phyloP scores from a whole-genome alignment of 1,140 invertebrate genomes.

The Trissolcus basalis region DNA sequence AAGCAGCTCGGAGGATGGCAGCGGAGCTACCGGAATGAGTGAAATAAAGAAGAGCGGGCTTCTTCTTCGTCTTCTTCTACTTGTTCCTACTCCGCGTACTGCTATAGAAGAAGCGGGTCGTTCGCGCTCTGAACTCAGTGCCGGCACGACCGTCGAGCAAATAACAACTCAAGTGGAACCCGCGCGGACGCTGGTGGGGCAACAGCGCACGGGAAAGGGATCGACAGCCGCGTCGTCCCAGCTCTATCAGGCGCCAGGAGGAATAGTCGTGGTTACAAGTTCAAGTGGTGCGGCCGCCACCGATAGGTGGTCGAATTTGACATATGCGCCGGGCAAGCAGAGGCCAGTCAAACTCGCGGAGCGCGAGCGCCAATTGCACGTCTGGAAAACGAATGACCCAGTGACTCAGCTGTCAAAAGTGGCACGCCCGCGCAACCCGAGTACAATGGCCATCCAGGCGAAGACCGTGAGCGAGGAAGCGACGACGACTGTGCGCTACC shows the following conservation, averaged over 20 bases:
- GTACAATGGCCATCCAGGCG: constrained; percentile 23
- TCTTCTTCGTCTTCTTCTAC: constrained; percentile 64
- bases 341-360: constrained; percentile 24
- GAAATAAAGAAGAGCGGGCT: constrained; percentile 66
- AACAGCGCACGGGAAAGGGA: constrained; percentile 51
- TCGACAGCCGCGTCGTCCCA: constrained; percentile 49
- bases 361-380: constrained; percentile 37
- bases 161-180: constrained; percentile 58
- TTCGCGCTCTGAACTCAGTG: constrained; percentile 70
- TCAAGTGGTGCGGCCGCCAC: constrained; percentile 26
- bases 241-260: constrained; percentile 19
- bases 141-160: constrained; percentile 71
- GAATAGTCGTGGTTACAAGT: constrained; percentile 22
- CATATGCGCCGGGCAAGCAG: constrained; percentile 11
- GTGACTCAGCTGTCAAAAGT: constrained; percentile 29
- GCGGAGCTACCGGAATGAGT: constrained; percentile 54
- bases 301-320: constrained; percentile 31
- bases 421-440: too few relatives aligned
- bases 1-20: constrained; percentile 58
- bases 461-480: constrained; percentile 11
- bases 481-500: constrained; percentile 8
- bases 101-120: constrained; percentile 68
- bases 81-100: constrained; percentile 66
- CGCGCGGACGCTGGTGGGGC: constrained; percentile 35
- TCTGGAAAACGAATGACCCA: constrained; percentile 49